Conservation (phyloP, 1,140 invertebrate genomes). For the Zaprionus taronus region DNA sequence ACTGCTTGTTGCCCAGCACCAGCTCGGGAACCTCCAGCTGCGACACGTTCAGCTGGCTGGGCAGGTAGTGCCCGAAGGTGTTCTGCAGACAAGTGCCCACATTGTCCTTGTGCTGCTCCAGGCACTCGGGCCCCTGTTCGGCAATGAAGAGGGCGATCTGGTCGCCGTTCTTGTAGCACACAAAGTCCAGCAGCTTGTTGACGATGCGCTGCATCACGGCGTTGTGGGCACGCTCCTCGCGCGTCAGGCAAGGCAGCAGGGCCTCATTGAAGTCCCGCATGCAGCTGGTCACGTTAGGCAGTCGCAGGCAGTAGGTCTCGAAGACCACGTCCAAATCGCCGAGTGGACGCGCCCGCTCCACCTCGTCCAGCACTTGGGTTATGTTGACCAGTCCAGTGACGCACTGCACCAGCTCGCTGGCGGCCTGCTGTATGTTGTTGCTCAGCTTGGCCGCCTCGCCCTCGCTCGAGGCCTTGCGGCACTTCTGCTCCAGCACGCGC, state of each 20-base stretch:
- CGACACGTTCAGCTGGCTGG: constrained; percentile 59
- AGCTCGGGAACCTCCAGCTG: constrained; percentile 59
- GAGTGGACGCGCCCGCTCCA: constrained; percentile 86
- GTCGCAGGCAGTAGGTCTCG: constrained; percentile 87
- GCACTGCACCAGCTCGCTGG: constrained; percentile 79
- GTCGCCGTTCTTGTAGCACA: constrained; percentile 92
- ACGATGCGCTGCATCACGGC: constrained; percentile 88
- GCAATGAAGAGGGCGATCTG: constrained; percentile 92
- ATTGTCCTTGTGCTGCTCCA: constrained; percentile 86
- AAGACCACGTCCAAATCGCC: constrained; percentile 86
- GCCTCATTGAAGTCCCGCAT: constrained; percentile 86
- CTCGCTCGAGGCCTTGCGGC: constrained; percentile 35
- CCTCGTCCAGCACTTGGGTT: constrained; percentile 86
- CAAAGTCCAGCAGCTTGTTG: constrained; percentile 88
- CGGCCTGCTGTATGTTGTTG: constrained; percentile 49
- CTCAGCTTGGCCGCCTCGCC: constrained; percentile 39
- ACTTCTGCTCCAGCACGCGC: constrained; percentile 62
- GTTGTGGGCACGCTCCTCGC: constrained; percentile 85
- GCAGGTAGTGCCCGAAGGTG: constrained; percentile 85
- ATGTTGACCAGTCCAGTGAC: constrained; percentile 85
- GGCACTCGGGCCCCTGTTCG: constrained; percentile 90
- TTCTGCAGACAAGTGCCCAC: constrained; percentile 88
- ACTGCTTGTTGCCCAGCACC: constrained; percentile 65
- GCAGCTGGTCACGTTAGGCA: constrained; percentile 87
- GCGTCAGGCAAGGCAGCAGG: constrained; percentile 87